Evolutionary conservation across 2,113 vertebrate genomes (phyloP).

Genomic region (Pyrgilauda ruficollis): DNA sequence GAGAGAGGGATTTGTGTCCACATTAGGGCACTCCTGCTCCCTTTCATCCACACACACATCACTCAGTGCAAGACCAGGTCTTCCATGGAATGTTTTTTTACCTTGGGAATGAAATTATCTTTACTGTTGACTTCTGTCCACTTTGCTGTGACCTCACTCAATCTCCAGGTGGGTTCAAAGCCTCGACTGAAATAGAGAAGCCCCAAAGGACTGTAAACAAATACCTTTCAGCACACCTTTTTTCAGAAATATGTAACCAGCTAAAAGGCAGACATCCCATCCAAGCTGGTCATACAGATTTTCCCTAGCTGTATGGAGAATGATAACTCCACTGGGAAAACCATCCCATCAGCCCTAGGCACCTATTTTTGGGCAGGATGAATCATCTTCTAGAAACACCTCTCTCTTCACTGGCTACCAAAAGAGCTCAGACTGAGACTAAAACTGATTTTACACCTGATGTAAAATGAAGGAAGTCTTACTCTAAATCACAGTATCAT

Average conservation of each 20-base stretch:
- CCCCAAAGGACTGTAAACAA: neutral
- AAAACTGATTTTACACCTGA: neutral
- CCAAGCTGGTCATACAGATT: neutral
- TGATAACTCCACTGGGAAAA: neutral
- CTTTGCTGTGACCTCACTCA: neutral
- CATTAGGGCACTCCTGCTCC: neutral
- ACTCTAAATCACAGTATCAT: neutral
- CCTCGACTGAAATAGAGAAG: neutral
- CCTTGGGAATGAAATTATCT: neutral
- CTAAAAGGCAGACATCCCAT: neutral
- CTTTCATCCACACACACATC: neutral
- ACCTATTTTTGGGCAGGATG: neutral
- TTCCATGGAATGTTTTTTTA: neutral
- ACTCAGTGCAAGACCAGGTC: neutral
- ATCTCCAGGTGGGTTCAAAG: neutral
- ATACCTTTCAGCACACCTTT: neutral
- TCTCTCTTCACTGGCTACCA: neutral
- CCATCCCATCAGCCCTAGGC: neutral
- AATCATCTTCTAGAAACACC: neutral
- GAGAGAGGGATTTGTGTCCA: neutral
- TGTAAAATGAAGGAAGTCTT: neutral
- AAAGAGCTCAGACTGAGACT: neutral
- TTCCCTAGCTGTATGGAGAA: neutral
- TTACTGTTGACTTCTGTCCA: neutral
- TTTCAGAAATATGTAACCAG: neutral